Evolutionary conservation across 1,140 invertebrate species (phyloP).

Genomic region (Euglossa dilemma): DNA sequence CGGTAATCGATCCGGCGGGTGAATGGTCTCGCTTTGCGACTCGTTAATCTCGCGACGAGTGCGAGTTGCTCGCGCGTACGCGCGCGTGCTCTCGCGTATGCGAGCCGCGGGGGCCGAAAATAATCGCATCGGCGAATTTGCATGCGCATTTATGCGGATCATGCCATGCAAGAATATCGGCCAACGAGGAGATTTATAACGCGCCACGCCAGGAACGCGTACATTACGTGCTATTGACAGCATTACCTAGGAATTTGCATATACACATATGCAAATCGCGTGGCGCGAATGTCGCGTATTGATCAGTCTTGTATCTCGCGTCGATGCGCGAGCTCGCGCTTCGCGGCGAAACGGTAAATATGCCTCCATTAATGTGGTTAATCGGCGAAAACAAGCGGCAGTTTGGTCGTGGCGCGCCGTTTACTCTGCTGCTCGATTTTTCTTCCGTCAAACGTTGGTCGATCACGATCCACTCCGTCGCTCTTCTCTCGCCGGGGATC

Average conservation of each 20-base stretch:
- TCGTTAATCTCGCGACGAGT: conserved; percentile 13
- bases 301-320: conserved; percentile 21
- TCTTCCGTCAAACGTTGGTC: neutral
- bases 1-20: neutral
- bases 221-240: conserved; percentile 40
- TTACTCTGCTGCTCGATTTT: neutral
- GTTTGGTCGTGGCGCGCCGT: too few species aligned
- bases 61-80: neutral
- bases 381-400: neutral
- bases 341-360: conserved; percentile 22
- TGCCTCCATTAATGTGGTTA: neutral
- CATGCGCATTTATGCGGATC: conserved; percentile 15
- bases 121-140: conserved; percentile 24
- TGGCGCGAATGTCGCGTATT: conserved; percentile 36
- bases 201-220: conserved; percentile 11
- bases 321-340: conserved; percentile 7
- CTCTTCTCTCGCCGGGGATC: neutral
- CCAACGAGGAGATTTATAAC: conserved; percentile 24
- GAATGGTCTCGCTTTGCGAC: neutral
- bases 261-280: conserved; percentile 43
- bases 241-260: conserved; percentile 41
- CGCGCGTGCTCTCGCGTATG: neutral
- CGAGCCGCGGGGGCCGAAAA: conserved; percentile 5
- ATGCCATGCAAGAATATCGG: conserved; percentile 18
- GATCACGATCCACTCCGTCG: neutral